A percentile compares a stretch with the other conserved stretches of the same genome.
Evolutionary conservation across 2,888 invertebrate species (phyloP).

Genomic region (Eulithis testata): DNA sequence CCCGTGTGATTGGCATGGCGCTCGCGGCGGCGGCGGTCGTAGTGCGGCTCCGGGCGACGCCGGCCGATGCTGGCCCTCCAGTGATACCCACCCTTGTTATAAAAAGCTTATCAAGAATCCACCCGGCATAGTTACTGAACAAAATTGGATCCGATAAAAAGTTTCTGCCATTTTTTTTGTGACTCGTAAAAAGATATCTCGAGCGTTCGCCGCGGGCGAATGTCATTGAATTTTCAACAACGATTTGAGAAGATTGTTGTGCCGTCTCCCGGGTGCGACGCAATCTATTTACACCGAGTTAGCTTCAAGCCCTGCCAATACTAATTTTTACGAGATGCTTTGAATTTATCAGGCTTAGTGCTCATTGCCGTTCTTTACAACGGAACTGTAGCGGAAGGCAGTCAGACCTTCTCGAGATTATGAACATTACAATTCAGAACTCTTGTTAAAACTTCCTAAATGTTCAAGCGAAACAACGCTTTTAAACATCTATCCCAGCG

Average conservation of each 20-base stretch:
- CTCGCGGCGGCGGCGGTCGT: constrained; percentile 14
- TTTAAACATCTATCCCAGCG: constrained; percentile 2
- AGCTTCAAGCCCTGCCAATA: constrained; percentile 46
- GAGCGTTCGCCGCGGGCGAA: constrained; percentile 56
- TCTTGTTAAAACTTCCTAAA: constrained; percentile 12
- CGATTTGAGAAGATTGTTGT: constrained; percentile 61
- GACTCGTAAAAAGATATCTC: constrained; percentile 67
- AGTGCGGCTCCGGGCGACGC: constrained; percentile 17
- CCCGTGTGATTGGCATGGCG: constrained; percentile 45
- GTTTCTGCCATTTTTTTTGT: constrained; percentile 65
- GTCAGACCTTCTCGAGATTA: background rate
- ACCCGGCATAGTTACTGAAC: constrained; percentile 67
- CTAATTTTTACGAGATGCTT: constrained; percentile 53
- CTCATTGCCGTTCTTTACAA: constrained; percentile 23
- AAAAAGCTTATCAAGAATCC: constrained; percentile 71
- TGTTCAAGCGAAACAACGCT: constrained; percentile 11
- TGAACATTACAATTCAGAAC: constrained; percentile 11
- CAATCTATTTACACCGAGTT: constrained; percentile 47
- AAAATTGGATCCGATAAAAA: constrained; percentile 73
- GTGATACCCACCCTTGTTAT: constrained; percentile 59
- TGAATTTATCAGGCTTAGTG: constrained; percentile 33
- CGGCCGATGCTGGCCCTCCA: constrained; percentile 23
- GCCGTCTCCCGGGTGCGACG: constrained; percentile 50
- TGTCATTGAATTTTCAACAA: constrained; percentile 70
- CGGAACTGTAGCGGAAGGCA: constrained; percentile 6